These are phyloP conservation scores for Sarcoramphus papa DNA, from an alignment of 2,797 vertebrate species.

Conservation along the genomic window DNA sequence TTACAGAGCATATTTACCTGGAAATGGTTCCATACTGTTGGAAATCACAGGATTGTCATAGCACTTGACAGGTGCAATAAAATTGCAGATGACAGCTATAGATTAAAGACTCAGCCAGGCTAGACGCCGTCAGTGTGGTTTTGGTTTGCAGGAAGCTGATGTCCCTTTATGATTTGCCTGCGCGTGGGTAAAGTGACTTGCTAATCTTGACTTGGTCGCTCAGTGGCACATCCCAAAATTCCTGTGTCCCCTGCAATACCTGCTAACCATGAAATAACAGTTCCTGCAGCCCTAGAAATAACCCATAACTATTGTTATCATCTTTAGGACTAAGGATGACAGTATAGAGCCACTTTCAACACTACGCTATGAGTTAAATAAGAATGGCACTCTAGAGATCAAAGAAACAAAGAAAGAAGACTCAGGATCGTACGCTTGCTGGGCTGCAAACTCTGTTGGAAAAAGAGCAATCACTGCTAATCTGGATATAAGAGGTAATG, in stretches of 20 bases:
- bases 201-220: not conserved
- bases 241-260: too few relatives aligned
- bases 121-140: not conserved
- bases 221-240: not conserved
- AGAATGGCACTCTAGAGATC: slow-evolving; percentile 88
- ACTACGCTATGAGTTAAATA: slow-evolving; percentile 69
- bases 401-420: slow-evolving; percentile 75
- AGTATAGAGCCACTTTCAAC: slow-evolving; percentile 75
- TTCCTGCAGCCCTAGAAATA: not conserved
- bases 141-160: not conserved
- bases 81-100: not conserved
- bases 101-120: not conserved
- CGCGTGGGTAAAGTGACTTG: not conserved
- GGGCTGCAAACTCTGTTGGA: slow-evolving; percentile 85
- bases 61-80: not conserved
- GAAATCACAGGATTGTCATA: not conserved
- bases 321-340: slow-evolving; percentile 83
- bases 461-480: slow-evolving; percentile 79
- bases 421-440: slow-evolving; percentile 85
- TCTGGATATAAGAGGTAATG: slow-evolving; percentile 87
- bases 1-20: not conserved
- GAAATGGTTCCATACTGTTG: not conserved
- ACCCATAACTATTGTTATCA: not conserved
- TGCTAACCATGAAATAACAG: not conserved
- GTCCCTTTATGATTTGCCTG: not conserved